Conservation (phyloP, 92 coral and sea anemone species). For the Meandrina meandrites region DNA sequence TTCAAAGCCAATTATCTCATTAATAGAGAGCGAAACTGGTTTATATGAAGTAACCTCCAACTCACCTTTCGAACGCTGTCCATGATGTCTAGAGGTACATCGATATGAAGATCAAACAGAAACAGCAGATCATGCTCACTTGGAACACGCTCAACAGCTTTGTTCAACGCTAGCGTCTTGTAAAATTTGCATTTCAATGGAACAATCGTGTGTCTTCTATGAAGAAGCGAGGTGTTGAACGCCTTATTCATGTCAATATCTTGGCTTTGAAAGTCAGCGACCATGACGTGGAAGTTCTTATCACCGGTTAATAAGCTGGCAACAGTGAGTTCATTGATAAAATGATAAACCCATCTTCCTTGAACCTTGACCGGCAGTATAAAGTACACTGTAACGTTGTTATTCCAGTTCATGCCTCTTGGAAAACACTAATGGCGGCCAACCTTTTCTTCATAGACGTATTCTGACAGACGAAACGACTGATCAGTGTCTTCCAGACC, state of each 20-base stretch:
- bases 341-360: conserved; percentile 46
- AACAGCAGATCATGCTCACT: conserved; percentile 30
- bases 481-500: background rate
- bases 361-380: conserved; percentile 46
- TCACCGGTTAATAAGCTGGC: conserved; percentile 38
- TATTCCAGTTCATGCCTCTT: conserved; percentile 35
- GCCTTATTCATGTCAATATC: conserved; percentile 38
- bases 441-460: conserved; percentile 31
- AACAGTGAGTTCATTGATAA: conserved; percentile 30
- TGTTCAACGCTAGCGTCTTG: conserved; percentile 42
- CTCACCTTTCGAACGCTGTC: conserved; percentile 51
- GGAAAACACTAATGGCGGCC: conserved; percentile 33
- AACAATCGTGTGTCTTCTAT: conserved; percentile 30
- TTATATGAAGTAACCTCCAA: background rate
- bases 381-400: conserved; percentile 22
- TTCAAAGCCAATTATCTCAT: too few relatives aligned
- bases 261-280: conserved; percentile 44
- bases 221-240: conserved; percentile 20
- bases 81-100: conserved; percentile 29
- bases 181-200: conserved; percentile 29
- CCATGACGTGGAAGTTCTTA: conserved; percentile 32
- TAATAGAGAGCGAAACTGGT: too few relatives aligned
- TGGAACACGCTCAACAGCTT: conserved; percentile 37
- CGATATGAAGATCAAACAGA: conserved; percentile 47
- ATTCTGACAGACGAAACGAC: conserved; percentile 35